Percentiles rank a stretch among this genome's conserved stretches.
These are phyloP conservation scores for Baryphthengus martii DNA, from an alignment of 2,113 vertebrate genomes.

Conservation along the genomic window DNA sequence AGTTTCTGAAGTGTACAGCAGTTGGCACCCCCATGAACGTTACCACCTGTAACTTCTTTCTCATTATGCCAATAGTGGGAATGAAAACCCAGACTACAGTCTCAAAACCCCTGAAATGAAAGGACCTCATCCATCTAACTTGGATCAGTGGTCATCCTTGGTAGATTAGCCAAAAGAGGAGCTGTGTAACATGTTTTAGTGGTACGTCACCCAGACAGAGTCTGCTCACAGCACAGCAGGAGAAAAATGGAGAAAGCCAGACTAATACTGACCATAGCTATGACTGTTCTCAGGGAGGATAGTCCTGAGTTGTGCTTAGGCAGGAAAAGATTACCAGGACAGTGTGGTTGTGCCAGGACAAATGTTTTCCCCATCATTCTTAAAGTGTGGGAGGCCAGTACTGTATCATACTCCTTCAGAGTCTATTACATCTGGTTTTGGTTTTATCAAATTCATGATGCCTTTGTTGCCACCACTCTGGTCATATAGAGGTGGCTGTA, in stretches of 20 bases:
- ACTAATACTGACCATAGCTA: not conserved
- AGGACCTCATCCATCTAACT: not conserved
- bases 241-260: slow-evolving; percentile 12
- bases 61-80: not conserved
- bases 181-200: not conserved
- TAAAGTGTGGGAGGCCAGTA: not conserved
- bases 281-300: not conserved
- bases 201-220: not conserved
- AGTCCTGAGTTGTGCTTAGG: not conserved
- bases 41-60: slow-evolving; percentile 18
- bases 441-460: not conserved
- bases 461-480: not conserved
- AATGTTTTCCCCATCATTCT: not conserved
- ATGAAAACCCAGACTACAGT: not conserved
- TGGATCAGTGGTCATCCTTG: not conserved
- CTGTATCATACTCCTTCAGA: not conserved
- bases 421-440: not conserved
- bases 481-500: not conserved
- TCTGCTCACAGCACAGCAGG: not conserved
- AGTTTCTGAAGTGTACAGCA: not conserved
- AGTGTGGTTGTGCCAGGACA: not conserved
- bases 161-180: not conserved
- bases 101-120: not conserved
- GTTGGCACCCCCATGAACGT: not conserved
- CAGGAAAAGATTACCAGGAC: not conserved